Conservation (phyloP, 2,888 invertebrate species). For the Caradrina kadenii region DNA sequence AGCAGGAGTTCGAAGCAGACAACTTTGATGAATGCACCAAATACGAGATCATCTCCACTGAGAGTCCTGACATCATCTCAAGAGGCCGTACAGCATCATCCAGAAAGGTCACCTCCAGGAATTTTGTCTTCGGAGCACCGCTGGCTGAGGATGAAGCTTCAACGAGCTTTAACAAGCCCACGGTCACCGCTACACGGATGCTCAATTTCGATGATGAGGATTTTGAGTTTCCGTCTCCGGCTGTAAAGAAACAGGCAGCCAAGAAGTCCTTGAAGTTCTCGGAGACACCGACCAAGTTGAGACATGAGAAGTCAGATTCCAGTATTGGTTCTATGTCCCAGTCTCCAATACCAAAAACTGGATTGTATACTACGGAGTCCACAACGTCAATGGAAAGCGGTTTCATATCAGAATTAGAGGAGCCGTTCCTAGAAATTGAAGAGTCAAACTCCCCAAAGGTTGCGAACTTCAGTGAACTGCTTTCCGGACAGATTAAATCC, state of each 20-base stretch:
- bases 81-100: constrained; percentile 75
- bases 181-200: constrained; percentile 78
- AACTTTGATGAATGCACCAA: constrained; percentile 86
- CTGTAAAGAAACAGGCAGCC: constrained; percentile 76
- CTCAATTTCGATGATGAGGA: constrained; percentile 84
- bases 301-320: constrained; percentile 79
- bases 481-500: constrained; percentile 82
- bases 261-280: constrained; percentile 85
- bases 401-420: constrained; percentile 86
- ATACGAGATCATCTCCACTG: constrained; percentile 88
- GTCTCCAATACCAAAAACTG: constrained; percentile 67
- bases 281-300: constrained; percentile 78
- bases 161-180: constrained; percentile 83
- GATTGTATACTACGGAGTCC: constrained; percentile 80
- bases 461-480: constrained; percentile 79
- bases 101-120: constrained; percentile 78
- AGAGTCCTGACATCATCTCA: constrained; percentile 87
- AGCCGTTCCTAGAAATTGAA: constrained; percentile 83
- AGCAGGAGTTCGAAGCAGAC: constrained; percentile 84
- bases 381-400: constrained; percentile 86
- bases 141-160: constrained; percentile 82
- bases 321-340: constrained; percentile 81
- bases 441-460: constrained; percentile 85
- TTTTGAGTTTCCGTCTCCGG: constrained; percentile 86
- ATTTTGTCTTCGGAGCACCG: constrained; percentile 86